These are phyloP conservation scores for Gasterosteus nipponicus DNA, from an alignment of 2,113 vertebrate genomes.

Conservation along the genomic window DNA sequence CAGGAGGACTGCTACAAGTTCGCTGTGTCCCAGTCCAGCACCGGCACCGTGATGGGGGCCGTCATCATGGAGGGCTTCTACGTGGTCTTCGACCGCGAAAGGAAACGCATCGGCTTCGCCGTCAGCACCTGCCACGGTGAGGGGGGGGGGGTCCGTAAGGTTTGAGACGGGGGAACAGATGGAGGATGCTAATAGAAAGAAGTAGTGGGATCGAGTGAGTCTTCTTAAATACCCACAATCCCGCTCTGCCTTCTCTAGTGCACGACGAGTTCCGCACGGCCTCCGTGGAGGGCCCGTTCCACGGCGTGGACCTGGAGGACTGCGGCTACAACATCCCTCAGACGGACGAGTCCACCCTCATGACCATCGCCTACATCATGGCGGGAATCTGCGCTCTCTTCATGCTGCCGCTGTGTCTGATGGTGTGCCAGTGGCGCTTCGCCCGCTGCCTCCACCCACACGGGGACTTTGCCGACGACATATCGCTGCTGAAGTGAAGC, in stretches of 20 bases:
- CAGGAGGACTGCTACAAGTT: conserved; percentile 99
- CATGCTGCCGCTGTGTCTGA: conserved; percentile 98
- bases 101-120: conserved; percentile 93
- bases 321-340: conserved; percentile 98
- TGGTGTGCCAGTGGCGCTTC: conserved; percentile 99
- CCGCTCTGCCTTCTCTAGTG: conserved; percentile 72
- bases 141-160: conserved; percentile 27
- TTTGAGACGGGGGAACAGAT: not conserved
- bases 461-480: conserved; percentile 94
- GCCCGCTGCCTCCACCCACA: conserved; percentile 90
- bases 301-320: conserved; percentile 90
- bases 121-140: conserved; percentile 96
- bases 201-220: not conserved
- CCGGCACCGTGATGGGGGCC: conserved; percentile 95
- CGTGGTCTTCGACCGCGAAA: conserved; percentile 93
- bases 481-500: conserved; percentile 92
- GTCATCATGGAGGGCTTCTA: conserved; percentile 99
- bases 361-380: conserved; percentile 99
- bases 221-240: not conserved
- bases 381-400: conserved; percentile 98
- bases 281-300: conserved; percentile 90
- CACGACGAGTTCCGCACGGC: conserved; percentile 94
- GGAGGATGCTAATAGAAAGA: not conserved
- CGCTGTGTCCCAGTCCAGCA: conserved; percentile 96
- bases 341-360: conserved; percentile 97